phyloP scores from a whole-genome alignment of 2,113 vertebrate species.

The Colinus virginianus region DNA sequence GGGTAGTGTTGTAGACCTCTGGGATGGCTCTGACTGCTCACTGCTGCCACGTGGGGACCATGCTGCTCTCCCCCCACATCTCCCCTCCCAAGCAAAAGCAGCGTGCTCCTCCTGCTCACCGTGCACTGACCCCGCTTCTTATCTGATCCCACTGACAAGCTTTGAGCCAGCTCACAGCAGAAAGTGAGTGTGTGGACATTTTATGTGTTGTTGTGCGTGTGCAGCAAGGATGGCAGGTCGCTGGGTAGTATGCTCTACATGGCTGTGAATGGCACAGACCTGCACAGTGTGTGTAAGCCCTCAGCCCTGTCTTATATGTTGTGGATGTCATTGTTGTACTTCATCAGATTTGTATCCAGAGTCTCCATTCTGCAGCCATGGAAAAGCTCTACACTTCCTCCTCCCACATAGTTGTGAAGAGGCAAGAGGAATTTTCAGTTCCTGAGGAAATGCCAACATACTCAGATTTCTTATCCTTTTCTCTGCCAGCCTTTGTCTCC shows the following conservation, averaged over 20 bases:
- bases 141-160: not conserved
- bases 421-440: not conserved
- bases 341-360: not conserved
- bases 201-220: not conserved
- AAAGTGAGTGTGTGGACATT: not conserved
- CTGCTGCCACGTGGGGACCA: rapidly evolving
- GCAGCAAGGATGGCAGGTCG: not conserved
- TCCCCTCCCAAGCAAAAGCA: rapidly evolving
- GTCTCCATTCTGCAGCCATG: not conserved
- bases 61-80: not conserved
- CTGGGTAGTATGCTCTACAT: rapidly evolving
- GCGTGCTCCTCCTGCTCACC: not conserved
- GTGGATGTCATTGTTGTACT: not conserved
- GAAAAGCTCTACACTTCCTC: not conserved
- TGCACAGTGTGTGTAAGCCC: rapidly evolving
- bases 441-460: not conserved
- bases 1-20: not conserved
- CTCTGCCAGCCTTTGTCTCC: not conserved
- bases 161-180: not conserved
- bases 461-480: not conserved
- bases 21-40: rapidly evolving
- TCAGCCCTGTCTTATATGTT: not conserved
- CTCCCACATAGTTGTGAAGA: not conserved
- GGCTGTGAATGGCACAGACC: not conserved
- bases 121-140: not conserved